Evolutionary conservation across 2,113 vertebrate species (phyloP).

Genomic region (Tachysurus vachellii): DNA sequence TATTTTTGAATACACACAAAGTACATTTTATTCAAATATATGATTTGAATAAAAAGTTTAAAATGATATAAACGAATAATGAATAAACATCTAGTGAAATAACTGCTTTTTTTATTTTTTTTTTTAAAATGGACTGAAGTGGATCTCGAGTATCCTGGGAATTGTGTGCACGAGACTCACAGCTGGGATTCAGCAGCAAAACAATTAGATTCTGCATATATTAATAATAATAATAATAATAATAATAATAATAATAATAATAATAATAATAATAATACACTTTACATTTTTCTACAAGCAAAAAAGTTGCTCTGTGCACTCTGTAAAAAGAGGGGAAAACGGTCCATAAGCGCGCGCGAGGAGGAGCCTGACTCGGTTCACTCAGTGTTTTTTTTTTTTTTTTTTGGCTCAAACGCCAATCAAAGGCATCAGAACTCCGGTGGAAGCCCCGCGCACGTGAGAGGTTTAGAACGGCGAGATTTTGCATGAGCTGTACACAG

Average conservation of each 20-base stretch:
- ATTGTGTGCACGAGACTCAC: background rate
- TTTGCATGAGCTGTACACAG: background rate
- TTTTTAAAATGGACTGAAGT: background rate
- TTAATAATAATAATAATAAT: conserved; percentile 1
- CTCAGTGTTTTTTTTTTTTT: background rate
- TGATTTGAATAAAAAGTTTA: too few species aligned
- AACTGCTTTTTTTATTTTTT: background rate
- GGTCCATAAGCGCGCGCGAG: background rate
- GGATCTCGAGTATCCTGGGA: background rate
- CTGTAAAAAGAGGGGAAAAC: background rate
- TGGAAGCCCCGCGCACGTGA: conserved; percentile 24
- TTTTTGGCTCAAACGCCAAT: conserved; percentile 8
- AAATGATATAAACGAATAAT: too few species aligned
- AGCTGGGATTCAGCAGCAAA: background rate
- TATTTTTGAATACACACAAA: too few species aligned
- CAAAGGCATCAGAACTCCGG: conserved; percentile 13
- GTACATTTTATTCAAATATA: too few species aligned
- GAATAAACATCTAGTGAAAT: background rate
- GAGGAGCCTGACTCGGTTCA: conserved; percentile 17
- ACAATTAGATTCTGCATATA: background rate
- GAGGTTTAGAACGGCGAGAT: conserved; percentile 26
- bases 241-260: conserved; percentile 3
- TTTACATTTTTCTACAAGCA: background rate
- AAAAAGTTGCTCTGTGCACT: background rate
- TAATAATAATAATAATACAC: conserved; percentile 1